Evolutionary conservation across 2,888 invertebrate genomes (phyloP), one percentile per base, ranked within the genome.

Genomic region (Heliconius ismenius): DNA sequence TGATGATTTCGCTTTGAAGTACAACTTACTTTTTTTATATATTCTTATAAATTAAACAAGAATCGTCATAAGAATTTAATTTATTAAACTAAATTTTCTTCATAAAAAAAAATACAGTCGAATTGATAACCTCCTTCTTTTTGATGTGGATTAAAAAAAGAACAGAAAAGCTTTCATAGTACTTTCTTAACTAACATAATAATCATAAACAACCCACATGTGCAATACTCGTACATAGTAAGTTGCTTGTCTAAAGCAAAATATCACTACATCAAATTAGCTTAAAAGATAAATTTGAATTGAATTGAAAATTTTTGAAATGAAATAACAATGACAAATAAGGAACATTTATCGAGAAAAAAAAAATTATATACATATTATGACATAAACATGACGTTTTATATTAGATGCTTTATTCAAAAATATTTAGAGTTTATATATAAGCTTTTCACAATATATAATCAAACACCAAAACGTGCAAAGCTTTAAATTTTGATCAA

Each of bases 401-500:
- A 39, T n/a, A 58, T n/a, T 21, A 58, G 11, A n/a, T n/a, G 58
- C 58, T 3, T 58, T 58, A n/a, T 10, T 58, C 1, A 58, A 21
- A 58, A 58, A 49, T 39, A 49, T 49, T 49, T 11, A 49, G 4
- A 18, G 1, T 49, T 49, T 15, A 18, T 49, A 49, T 49, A 11
- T 2, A 39, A 49, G 49, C 7, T 49, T 21, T 2, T 21, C 7
- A 9, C 18, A 68, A 67, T 73, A 67, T 24, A 39, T 24, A 43
- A 24, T 43, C 39, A 18, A 54, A 74, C 49, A 63, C 28, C 24
- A 73, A 63, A 62, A 73, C 62, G 62, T 64, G 62, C 62, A 49
- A 73, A n/a, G 64, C 62, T 28, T 73, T n/a, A 63, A 73, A 49
- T 73, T 28, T 28, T n/a, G 24, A 32, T 28, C 43, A 64, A 32